Evolutionary conservation across 2,888 invertebrate genomes (phyloP).

Genomic region (Pheosia tremula): DNA sequence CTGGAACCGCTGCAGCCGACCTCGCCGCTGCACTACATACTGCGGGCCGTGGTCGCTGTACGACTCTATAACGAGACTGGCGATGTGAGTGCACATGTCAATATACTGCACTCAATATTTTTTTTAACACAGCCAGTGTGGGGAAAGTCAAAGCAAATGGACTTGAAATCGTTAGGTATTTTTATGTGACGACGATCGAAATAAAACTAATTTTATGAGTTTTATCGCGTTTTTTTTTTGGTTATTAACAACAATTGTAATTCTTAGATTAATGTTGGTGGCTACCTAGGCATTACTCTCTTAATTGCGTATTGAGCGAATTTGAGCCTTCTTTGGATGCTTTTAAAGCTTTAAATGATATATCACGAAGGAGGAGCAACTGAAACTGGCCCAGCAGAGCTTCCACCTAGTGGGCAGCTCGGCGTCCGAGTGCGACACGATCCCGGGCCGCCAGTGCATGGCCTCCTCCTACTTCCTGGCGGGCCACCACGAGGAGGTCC

Average conservation of each 20-base stretch:
- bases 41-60: slow-evolving; percentile 98
- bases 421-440: slow-evolving; percentile 98
- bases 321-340: too few relatives aligned
- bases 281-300: too few relatives aligned
- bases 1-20: slow-evolving; percentile 97
- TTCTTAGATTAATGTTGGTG: too few relatives aligned
- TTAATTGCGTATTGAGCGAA: too few relatives aligned
- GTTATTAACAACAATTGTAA: too few relatives aligned
- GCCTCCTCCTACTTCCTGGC: slow-evolving; percentile 98
- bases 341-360: background rate
- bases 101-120: too few relatives aligned
- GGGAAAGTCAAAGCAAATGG: too few relatives aligned
- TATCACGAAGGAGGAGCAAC: slow-evolving; percentile 91
- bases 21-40: slow-evolving; percentile 97
- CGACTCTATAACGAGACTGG: slow-evolving; percentile 96
- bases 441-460: slow-evolving; percentile 99
- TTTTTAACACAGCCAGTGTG: too few relatives aligned
- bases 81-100: slow-evolving; percentile 86
- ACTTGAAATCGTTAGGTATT: too few relatives aligned
- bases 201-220: too few relatives aligned
- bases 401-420: slow-evolving; percentile 98
- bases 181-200: too few relatives aligned
- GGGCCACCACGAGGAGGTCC: slow-evolving; percentile 97
- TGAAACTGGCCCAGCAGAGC: slow-evolving; percentile 98
- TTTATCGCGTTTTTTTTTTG: too few relatives aligned